Evolutionary conservation across 2,888 invertebrate species (phyloP).

Genomic region (Catocala sponsa): DNA sequence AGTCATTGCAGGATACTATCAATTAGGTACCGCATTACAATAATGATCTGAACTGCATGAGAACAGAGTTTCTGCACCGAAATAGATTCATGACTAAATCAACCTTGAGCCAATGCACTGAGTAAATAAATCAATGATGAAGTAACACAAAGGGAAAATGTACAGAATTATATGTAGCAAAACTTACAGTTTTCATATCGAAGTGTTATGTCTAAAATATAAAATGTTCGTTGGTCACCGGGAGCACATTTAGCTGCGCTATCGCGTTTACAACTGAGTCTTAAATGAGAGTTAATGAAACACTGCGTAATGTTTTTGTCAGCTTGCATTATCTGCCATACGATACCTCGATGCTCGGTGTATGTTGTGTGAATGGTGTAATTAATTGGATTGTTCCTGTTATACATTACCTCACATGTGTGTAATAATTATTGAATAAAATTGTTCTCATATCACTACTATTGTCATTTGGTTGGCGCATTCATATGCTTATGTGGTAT

Average conservation of each 20-base stretch:
- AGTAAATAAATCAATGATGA: constrained; percentile 45
- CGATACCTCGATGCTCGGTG: constrained; percentile 56
- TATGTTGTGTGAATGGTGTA: constrained; percentile 19
- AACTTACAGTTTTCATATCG: constrained; percentile 25
- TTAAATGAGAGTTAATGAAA: constrained; percentile 43
- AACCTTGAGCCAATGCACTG: not conserved
- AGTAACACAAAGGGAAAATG: not conserved
- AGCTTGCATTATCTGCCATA: constrained; percentile 67
- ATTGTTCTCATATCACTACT: not conserved
- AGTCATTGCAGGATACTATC: too few relatives aligned
- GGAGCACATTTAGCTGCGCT: constrained; percentile 47
- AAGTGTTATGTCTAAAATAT: constrained; percentile 33
- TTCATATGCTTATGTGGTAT: too few relatives aligned
- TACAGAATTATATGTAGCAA: not conserved
- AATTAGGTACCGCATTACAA: not conserved
- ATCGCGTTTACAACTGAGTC: constrained; percentile 55
- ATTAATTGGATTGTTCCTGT: constrained; percentile 4
- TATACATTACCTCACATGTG: not conserved
- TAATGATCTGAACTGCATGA: not conserved
- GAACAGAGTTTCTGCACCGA: not conserved
- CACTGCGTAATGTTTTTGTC: constrained; percentile 60
- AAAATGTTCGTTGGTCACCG: constrained; percentile 25
- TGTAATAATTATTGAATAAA: constrained; percentile 1
- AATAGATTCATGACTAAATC: constrained; percentile 1
- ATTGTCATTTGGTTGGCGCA: too few relatives aligned